Base-by-base conservation (phyloP, 2,797 vertebrate species). In the Aphelocoma californica region DNA sequence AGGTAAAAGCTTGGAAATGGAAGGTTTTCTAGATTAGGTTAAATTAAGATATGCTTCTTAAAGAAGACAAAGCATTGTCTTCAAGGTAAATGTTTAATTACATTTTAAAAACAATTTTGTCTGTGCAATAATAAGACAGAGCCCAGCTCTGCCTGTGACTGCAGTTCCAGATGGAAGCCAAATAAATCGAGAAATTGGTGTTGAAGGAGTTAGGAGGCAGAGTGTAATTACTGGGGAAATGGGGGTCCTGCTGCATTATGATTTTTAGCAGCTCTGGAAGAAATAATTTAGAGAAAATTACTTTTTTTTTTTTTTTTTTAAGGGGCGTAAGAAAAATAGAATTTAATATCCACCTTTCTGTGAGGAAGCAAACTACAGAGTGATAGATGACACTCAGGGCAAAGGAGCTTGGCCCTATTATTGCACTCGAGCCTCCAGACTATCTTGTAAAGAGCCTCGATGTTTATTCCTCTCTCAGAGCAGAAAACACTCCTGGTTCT, bases 41-140 rank as follows among this genome's bases (percentile, higher is more conserved):
- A 86, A 95, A 95, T 93, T 83, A 93, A 91, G 92, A 94, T 88
- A 13, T 29, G 81, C 54, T 93, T 95, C 95, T 87, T 85, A 85
- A 91, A 79, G 80, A 83, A 71, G 92, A 86, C 85, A 95, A 92
- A 93, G 60, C 70, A 26, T 72, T 92, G 74, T 83, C 81, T 85
- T 94, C 79, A 81, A 96, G 93, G 88, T 87, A 94, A 95, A 85
- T 73, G 77, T 88, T 93, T 94, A 95, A 96, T 97, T 95, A 80
- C 81, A 89, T 95, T 96, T 92, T 48, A 20, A 70, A 93, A 77
- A 51, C 73, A 77, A 83, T 90, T 96, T 92, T 47, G 58, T 19
- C 66, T 38, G 23, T 34, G 54, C 62, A 91, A 56, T 67, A 86
- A 85, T n/a, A 61, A 75, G 81, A 38, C 17, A 29, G 65, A 73